phyloP scores from a whole-genome alignment of 2,797 vertebrate genomes.

The Graptemys geographica region DNA sequence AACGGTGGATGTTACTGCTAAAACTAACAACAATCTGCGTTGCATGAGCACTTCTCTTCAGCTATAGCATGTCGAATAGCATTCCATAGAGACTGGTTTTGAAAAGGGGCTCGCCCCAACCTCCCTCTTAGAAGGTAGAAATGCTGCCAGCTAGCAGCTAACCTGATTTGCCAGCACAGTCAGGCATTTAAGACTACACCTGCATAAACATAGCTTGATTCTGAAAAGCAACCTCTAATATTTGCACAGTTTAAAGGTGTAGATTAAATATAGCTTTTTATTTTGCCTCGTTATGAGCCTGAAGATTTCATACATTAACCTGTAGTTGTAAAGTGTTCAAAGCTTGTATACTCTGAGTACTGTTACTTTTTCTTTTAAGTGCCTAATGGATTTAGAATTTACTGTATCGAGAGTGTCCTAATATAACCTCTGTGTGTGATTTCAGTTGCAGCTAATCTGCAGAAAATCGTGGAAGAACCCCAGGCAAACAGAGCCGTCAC shows the following conservation, averaged over 20 bases:
- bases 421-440: slow-evolving; percentile 72
- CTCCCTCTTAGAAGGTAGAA: not conserved
- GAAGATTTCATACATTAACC: not conserved
- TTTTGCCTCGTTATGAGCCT: not conserved
- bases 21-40: not conserved
- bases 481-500: slow-evolving; percentile 95
- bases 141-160: not conserved
- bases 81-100: not conserved
- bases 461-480: slow-evolving; percentile 98
- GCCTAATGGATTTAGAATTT: not conserved
- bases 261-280: not conserved
- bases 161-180: not conserved
- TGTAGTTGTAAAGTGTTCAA: not conserved
- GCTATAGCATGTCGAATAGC: not conserved
- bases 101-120: not conserved
- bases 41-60: not conserved
- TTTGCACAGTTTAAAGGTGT: not conserved
- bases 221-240: not conserved
- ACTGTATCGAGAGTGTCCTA: slow-evolving; percentile 29
- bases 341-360: not conserved
- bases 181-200: not conserved
- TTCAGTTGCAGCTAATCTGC: slow-evolving; percentile 98
- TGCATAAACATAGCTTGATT: not conserved
- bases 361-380: not conserved
- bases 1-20: not conserved